Evolutionary conservation across 2,113 vertebrate genomes (phyloP), one percentile per base, ranked within the genome.

Genomic region (Podarcis cretensis): DNA sequence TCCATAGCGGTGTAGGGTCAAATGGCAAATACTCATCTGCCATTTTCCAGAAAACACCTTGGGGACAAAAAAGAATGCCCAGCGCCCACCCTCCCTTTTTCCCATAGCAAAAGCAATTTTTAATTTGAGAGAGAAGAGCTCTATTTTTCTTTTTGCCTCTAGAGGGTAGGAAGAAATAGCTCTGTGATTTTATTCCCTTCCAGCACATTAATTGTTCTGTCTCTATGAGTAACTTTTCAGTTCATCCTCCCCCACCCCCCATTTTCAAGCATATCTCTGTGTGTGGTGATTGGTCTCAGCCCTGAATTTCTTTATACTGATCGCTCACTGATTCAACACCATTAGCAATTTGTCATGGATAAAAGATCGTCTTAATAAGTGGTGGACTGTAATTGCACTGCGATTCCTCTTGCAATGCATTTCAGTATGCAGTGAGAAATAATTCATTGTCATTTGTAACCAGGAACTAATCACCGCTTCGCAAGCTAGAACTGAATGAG

Each of bases 61-160:
- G 21, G 74, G 93, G 82, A 71, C 43, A 85, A 89, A 81, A 87
- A 35, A 92, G 66, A 73, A 59, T 23, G 40, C 27, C 82, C n/a
- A 43, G 40, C 87, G 83, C 63, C 87, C 73, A 74, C 89, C 25
- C 35, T 63, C 69, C 88, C 27, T 92, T 93, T 90, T 77, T 82
- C 88, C 69, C 87, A 89, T 79, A 90, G 79, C 85, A 93, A 63
- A 81, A 43, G 63, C 87, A 94, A 93, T 82, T 94, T 92, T 91
- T 95, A 92, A 89, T 94, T 94, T 91, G 68, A 91, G 20, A 43
- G 3, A 48, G 14, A 57, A 18, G 43, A 32, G 35, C 48, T 4
- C 87, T 73, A 5, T 63, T 84, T 10, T 77, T 83, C 89, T 57
- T 93, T 86, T 84, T 91, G 32, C 74, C 86, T 81, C 71, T 57